Conservation (phyloP, 2,888 invertebrate genomes). For the Cantharis nigra region DNA sequence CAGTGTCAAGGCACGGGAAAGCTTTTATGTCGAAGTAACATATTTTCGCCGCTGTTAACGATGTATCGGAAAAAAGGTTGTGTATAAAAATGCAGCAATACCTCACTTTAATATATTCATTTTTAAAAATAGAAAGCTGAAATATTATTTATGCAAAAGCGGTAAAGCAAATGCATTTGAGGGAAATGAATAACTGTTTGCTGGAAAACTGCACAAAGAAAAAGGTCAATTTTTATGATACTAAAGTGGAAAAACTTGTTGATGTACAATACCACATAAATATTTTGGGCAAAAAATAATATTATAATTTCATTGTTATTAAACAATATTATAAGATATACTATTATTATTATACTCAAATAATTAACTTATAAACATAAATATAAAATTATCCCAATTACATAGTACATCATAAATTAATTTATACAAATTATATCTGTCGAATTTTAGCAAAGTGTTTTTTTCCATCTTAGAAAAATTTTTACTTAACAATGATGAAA, state of each 20-base stretch:
- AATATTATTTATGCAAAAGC: neutral
- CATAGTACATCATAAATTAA: no score
- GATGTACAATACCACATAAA: neutral
- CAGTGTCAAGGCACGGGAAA: no score
- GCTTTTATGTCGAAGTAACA: neutral
- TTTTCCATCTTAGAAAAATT: no score
- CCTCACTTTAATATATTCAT: neutral
- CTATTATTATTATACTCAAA: no score
- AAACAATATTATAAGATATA: no score
- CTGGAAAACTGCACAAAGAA: neutral
- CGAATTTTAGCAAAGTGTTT: no score
- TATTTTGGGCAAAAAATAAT: neutral
- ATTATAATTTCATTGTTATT: no score
- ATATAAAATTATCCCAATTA: no score
- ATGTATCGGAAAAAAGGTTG: neutral
- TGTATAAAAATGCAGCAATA: neutral
- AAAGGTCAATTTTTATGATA: neutral
- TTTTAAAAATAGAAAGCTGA: neutral
- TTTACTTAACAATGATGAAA: no score
- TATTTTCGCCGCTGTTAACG: neutral
- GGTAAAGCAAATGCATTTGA: neutral
- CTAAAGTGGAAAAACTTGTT: neutral
- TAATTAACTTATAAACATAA: no score
- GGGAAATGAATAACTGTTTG: neutral
- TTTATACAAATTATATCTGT: no score